Evolutionary conservation across 2,797 vertebrate genomes (phyloP).

Genomic region (Amblyraja radiata): DNA sequence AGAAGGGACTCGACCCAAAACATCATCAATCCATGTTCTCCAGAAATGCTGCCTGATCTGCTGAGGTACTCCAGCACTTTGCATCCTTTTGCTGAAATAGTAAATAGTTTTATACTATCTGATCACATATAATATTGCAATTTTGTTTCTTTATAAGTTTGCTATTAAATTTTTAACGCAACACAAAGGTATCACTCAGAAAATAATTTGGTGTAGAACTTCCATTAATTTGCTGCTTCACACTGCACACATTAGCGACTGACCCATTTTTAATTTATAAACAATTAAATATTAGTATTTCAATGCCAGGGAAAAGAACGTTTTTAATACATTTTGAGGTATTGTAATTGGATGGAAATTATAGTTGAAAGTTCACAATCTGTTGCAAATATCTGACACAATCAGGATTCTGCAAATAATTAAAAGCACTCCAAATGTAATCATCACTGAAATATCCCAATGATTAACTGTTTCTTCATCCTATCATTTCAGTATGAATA

Average conservation of each 20-base stretch:
- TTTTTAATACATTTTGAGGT: background rate
- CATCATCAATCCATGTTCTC: too few relatives aligned
- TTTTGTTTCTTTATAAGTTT: background rate
- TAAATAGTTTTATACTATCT: background rate
- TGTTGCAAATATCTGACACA: background rate
- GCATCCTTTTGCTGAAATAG: background rate
- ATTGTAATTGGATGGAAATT: conserved; percentile 26
- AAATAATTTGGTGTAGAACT: background rate
- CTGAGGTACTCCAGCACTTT: too few relatives aligned
- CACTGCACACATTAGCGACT: background rate
- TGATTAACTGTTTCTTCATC: background rate
- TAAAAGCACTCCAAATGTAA: background rate
- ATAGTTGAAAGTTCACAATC: background rate
- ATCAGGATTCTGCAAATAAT: background rate
- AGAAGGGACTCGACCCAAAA: too few relatives aligned
- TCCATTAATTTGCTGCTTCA: background rate
- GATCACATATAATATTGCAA: background rate
- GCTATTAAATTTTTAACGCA: background rate
- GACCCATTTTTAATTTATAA: conserved; percentile 11
- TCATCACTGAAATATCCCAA: background rate
- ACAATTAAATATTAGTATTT: conserved; percentile 20
- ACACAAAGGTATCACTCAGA: background rate
- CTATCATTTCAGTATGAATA: background rate
- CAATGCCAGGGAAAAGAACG: background rate
- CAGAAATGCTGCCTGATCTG: too few relatives aligned